Evolutionary conservation across 2,888 invertebrate species (phyloP), one percentile per base, ranked within the genome.

Genomic region (Vesta saturnalis): DNA sequence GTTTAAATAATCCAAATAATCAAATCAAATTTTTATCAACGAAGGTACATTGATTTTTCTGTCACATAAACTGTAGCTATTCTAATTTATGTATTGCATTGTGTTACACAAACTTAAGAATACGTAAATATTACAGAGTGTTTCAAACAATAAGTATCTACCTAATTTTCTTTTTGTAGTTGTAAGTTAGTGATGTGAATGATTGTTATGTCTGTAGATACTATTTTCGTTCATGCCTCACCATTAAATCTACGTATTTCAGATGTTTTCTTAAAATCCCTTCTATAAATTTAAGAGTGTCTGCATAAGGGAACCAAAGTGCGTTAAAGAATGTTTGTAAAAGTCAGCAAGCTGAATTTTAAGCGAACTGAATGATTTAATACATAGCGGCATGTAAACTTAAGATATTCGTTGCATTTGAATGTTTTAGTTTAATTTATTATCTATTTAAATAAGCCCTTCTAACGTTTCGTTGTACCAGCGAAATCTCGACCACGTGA

Each of bases 391-490:
- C 55, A 56, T 60, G 66, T 58, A 61, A 61, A 49, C 66, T 58
- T 60, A 12, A 47, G 47, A 56, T 60, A 66, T 66, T 35, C 47
- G 52, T 54, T 57, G 61, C 39, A 43, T 61, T 58, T 47, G 15
- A 19, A 58, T 47, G 60, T 70, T 72, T 60, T 65, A 59, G 35
- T 66, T 70, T 68, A 69, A 71, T 76, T 75, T 76, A 78, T 77
- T 67, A 70, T 69, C 71, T 73, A 77, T 78, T 78, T 76, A 73
- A 77, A 79, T 80, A 79, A 79, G 78, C 77, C 74, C 58, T 67
- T 63, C 64, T 69, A 60, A 39, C 70, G 46, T 69, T 46, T 57
- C 22, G 60, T 46, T 61, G 16, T 66, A 60, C 66, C 69, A 56
- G 62, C 43, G 70, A 72, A 71, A 70, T 72, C n/a, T 39, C 70